Evolutionary conservation across 2,888 invertebrate genomes (phyloP), one percentile per base, ranked within the genome.

Genomic region (Perdita meconis): DNA sequence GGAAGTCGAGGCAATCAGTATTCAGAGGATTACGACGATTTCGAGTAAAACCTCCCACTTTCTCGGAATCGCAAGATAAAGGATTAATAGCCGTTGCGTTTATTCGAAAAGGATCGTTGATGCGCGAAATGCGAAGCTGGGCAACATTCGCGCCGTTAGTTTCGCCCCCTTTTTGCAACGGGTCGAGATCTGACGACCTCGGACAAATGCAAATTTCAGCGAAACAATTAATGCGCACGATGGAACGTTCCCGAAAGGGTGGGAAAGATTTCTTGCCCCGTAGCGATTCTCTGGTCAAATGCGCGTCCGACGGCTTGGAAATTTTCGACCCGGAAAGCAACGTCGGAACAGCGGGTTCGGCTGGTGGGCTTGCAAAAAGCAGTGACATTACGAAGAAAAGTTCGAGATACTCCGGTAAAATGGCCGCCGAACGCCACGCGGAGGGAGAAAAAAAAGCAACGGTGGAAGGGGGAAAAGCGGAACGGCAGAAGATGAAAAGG

Each of bases 241-340:
- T 12, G 50, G 26, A 60, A 51, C 66, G 57, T 44, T 34, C 10
- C 12, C 13, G 40, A 2, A 3, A 0, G 38, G 2, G 5, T 0
- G 19, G 36, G 3, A 1, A 13, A 2, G n/a, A 10, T 5, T 47
- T 36, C 12, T 56, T 40, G 26, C 34, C 12, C 56, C 13, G 38
- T 40, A 50, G 68, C 55, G 59, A 69, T 65, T 36, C 61, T 42
- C 50, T 34, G 36, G 59, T 64, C 56, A 61, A 64, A 56, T 55
- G 68, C 59, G 16, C 26, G 38, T 38, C 34, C 67, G 60, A 19
- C 34, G 36, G 30, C 0, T 19, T 64, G 68, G 70, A 76, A 67
- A 70, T 78, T 70, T 61, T 44, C 40, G 42, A 51, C 36, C 42
- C 22, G 65, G 67, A 57, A 65, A 57, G 74, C 60, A 59, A 44